phyloP scores from a whole-genome alignment of 2,888 invertebrate species.

The Melanotus villosus region DNA sequence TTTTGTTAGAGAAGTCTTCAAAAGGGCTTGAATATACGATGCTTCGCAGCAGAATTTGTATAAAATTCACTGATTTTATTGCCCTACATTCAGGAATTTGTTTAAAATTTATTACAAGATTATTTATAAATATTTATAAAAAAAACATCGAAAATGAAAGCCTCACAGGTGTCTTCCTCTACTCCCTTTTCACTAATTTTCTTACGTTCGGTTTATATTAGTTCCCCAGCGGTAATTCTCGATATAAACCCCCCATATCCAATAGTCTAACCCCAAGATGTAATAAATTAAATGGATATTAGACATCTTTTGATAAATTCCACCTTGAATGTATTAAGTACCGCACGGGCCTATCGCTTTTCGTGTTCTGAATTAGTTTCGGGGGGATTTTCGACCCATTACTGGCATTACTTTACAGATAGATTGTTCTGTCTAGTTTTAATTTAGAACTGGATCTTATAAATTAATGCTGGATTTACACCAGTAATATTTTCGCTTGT shows the following conservation, averaged over 20 bases:
- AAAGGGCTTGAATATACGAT: no score
- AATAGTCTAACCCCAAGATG: conserved; percentile 26
- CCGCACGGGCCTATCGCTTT: conserved; percentile 15
- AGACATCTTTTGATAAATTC: conserved; percentile 33
- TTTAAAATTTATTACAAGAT: neutral
- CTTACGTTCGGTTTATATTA: conserved; percentile 7
- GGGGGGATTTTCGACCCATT: conserved; percentile 14
- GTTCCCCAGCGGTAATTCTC: conserved; percentile 25
- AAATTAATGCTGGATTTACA: neutral
- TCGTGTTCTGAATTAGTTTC: conserved; percentile 28
- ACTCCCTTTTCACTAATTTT: conserved; percentile 9
- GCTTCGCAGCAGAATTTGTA: no score
- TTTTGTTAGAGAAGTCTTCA: no score
- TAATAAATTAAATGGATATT: conserved; percentile 31
- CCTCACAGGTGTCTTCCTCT: conserved; percentile 15
- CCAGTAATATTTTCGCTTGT: neutral
- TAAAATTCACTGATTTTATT: no score
- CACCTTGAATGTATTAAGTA: conserved; percentile 29
- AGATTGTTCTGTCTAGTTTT: conserved; percentile 14
- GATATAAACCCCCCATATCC: conserved; percentile 25
- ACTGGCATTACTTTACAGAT: neutral
- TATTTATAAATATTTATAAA: no score
- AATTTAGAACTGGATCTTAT: conserved; percentile 2
- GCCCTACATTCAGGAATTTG: no score
- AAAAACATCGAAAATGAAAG: no score